Evolutionary conservation across 1,140 invertebrate species (phyloP), one percentile per base, ranked within the genome.

Genomic region (Pseudoatta argentina): DNA sequence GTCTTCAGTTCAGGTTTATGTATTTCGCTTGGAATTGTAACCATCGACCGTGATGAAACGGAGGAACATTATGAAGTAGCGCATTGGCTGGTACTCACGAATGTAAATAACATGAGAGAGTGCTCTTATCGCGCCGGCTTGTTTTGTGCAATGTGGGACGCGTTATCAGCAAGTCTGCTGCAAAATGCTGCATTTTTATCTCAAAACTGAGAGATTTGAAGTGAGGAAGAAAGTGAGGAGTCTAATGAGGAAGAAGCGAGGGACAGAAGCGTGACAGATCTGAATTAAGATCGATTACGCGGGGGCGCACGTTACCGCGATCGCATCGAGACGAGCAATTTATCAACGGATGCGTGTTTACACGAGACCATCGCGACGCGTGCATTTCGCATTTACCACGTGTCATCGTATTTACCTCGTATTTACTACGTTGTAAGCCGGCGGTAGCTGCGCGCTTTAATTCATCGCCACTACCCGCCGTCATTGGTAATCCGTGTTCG

Each of bases 101-200:
- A 73, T 57, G 86, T 85, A 89, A 89, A 90, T 89, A 90, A 89
- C 55, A 39, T 66, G 71, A 86, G 77, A 77, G 53, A 51, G 4
- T 39, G 18, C 57, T 85, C 86, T 90, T 90, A 90, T 90, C 89
- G 83, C 85, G 63, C 53, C 82, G 71, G 76, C 71, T 89, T 88
- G 82, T 78, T 79, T 44, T 61, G 34, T 85, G 86, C 79, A 89
- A 90, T 90, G 81, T 90, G 88, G 89, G 66, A 81, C 89, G 75
- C 88, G 88, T 89, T 90, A 90, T 90, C 89, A 85, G 30, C 21
- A 69, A 87, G 72, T 87, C 88, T 75, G 73, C 73, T 87, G 73
- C 88, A 85, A 88, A 87, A 89, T 89, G 82, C 85, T 89, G 88
- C 88, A 79, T 85, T 89, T 89, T 89, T 89, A 89, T 89, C 88